Evolutionary conservation across 2,888 invertebrate genomes (phyloP).

Genomic region (Drosophila demipolita): DNA sequence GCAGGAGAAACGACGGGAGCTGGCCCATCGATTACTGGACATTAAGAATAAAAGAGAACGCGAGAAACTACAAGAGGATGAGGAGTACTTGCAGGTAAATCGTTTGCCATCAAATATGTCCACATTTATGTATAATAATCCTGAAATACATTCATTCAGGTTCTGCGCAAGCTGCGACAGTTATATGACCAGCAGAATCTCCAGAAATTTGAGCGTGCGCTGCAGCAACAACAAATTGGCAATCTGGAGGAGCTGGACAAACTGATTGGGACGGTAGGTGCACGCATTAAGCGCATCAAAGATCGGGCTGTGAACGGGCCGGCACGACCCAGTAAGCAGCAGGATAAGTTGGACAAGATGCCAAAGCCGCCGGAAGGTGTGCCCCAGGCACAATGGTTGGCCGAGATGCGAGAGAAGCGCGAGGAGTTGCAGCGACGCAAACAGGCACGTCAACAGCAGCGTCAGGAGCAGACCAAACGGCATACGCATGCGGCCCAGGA

Average conservation of each 20-base stretch:
- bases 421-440: constrained; percentile 89
- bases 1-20: constrained; percentile 93
- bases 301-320: constrained; percentile 47
- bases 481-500: constrained; percentile 97
- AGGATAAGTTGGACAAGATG: constrained; percentile 68
- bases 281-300: constrained; percentile 88
- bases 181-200: constrained; percentile 91
- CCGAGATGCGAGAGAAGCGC: constrained; percentile 77
- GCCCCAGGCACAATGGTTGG: constrained; percentile 81
- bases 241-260: constrained; percentile 92
- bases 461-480: constrained; percentile 94
- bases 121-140: too few species aligned
- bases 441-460: constrained; percentile 90
- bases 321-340: constrained; percentile 65
- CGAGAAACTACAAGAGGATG: constrained; percentile 94
- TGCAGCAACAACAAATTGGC: constrained; percentile 91
- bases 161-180: constrained; percentile 91
- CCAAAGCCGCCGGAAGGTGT: constrained; percentile 82
- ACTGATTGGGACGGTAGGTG: constrained; percentile 77
- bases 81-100: constrained; percentile 89
- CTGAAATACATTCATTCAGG: constrained; percentile 84
- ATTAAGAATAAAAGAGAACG: constrained; percentile 95
- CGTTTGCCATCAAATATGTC: not conserved
- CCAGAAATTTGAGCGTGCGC: constrained; percentile 90
- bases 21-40: constrained; percentile 93